phyloP scores from a whole-genome alignment of 2,797 vertebrate species.

The Loriculus beryllinus region DNA sequence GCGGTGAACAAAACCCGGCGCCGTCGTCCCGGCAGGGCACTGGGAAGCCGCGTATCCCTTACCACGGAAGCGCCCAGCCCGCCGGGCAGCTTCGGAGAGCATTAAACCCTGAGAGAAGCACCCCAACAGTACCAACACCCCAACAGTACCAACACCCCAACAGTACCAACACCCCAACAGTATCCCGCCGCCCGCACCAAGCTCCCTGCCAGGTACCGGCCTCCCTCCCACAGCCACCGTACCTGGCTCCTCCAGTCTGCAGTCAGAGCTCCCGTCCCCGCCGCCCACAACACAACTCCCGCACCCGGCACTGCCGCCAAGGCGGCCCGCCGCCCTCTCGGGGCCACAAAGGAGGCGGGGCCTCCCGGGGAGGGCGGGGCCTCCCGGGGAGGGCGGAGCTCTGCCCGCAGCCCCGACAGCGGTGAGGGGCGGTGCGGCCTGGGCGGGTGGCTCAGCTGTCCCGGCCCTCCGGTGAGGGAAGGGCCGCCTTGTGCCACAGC shows the following conservation, averaged over 20 bases:
- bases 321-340: rapidly evolving
- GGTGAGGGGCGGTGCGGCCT: neutral
- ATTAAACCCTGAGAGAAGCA: rapidly evolving
- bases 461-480: neutral
- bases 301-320: rapidly evolving
- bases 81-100: neutral
- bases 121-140: neutral
- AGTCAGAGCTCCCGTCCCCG: no score
- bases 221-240: neutral
- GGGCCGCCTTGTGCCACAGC: rapidly evolving
- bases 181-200: neutral
- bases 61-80: neutral
- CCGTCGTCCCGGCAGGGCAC: neutral
- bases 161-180: no score
- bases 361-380: neutral
- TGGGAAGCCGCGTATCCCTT: neutral
- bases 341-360: neutral
- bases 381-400: neutral
- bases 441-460: neutral
- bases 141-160: no score
- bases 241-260: rapidly evolving
- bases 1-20: neutral
- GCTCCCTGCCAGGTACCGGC: neutral
- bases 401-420: neutral
- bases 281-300: no score